Evolutionary conservation across 2,888 invertebrate genomes (phyloP).

Genomic region (Apodemia zela): DNA sequence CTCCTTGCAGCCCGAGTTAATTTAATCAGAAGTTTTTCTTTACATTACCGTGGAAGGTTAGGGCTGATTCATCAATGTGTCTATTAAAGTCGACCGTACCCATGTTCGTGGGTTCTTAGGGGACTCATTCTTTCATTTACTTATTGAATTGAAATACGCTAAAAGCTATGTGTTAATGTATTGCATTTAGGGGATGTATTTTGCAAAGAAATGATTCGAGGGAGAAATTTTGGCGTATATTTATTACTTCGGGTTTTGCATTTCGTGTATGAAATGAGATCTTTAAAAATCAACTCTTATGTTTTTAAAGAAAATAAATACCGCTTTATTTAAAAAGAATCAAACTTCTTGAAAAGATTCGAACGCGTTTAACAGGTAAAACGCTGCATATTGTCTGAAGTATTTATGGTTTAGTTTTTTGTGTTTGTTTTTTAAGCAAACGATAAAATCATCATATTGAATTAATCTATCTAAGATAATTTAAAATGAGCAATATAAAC

Average conservation of each 20-base stretch:
- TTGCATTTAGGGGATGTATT: slow-evolving; percentile 28
- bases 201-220: neutral
- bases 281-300: too few relatives aligned
- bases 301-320: too few relatives aligned
- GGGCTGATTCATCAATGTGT: slow-evolving; percentile 66
- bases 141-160: slow-evolving; percentile 49
- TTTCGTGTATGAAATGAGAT: neutral
- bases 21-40: slow-evolving; percentile 28
- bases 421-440: too few relatives aligned
- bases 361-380: too few relatives aligned
- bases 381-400: too few relatives aligned
- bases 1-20: neutral
- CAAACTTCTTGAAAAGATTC: too few relatives aligned
- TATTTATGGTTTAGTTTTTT: too few relatives aligned
- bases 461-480: too few relatives aligned
- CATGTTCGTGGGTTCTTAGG: slow-evolving; percentile 37
- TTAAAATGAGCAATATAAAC: too few relatives aligned
- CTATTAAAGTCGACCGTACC: slow-evolving; percentile 50
- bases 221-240: neutral
- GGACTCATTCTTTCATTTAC: slow-evolving; percentile 67
- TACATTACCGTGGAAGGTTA: slow-evolving; percentile 30
- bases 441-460: too few relatives aligned
- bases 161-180: slow-evolving; percentile 45
- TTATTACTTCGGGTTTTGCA: neutral
- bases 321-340: too few relatives aligned